Base-by-base conservation (phyloP, 2,888 invertebrate species). In the Sarcophaga variegata region DNA sequence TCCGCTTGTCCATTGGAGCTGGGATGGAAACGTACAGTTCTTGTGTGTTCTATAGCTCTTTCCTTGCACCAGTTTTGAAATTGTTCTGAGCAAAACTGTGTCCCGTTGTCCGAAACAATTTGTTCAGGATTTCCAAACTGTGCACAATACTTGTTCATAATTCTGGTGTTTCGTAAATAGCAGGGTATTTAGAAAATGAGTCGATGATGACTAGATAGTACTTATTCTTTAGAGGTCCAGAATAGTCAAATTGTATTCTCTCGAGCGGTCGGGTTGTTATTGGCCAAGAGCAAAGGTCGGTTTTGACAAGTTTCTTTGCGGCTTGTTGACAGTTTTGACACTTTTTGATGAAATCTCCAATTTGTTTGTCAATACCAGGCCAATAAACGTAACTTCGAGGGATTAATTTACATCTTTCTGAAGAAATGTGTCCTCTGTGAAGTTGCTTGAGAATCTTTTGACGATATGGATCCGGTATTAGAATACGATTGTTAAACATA, bases 341-440 rank as follows among this genome's bases (percentile, higher is more conserved):
- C 25, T 25, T 25, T 25, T 25, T 25, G 25, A 25, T 25, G 25
- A 25, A 25, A 3, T 25, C 25, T 25, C 66, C 76, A 54, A 63
- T 90, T 27, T 90, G 89, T 3, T 82, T 66, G 75, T 91, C 89
- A n/a, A 91, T 85, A 4, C 78, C 85, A 3, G 91, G 90, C 90
- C 90, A 91, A 86, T 89, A 91, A 54, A 91, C 90, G 83, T 85
- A 82, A 22, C 82, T 67, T 67, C 90, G 88, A 8, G 83, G 80
- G 4, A 87, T 17, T 2, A 72, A 64, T 25, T 72, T 72, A 27
- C 67, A 66, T 25, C 60, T 6, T 69, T 77, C 25, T 37, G 37
- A 37, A 37, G 6, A 37, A 37, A 37, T 37, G 37, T 81, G 72
- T 37, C 81, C 75, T 22, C 71, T 25, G 22, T 82, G 82, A 14